Conservation (phyloP, 2,113 vertebrate species). For the Potamarius usumacintae region DNA sequence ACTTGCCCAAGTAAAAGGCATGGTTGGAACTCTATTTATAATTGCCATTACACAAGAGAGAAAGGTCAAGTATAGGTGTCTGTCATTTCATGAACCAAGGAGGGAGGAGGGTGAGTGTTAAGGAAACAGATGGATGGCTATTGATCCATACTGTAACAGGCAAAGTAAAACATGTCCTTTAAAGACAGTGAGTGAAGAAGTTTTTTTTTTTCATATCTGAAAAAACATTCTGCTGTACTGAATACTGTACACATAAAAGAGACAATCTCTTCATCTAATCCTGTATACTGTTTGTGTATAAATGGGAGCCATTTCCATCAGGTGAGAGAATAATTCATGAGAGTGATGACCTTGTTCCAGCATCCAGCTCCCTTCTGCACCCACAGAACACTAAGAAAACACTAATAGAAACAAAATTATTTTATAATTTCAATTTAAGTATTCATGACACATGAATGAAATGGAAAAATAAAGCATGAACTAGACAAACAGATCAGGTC, state of each 20-base stretch:
- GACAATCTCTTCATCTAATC: constrained; percentile 15
- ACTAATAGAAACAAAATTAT: not conserved
- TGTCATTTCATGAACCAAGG: constrained; percentile 33
- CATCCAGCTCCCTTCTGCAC: not conserved
- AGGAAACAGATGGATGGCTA: constrained; percentile 46
- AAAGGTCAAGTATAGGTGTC: constrained; percentile 45
- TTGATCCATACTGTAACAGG: constrained; percentile 26
- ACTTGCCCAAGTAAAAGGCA: not conserved
- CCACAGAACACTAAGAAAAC: constrained; percentile 12
- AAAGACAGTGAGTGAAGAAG: not conserved
- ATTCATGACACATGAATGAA: not conserved
- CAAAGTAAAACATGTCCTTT: constrained; percentile 35
- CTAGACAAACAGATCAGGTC: not conserved
- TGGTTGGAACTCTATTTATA: constrained; percentile 38
- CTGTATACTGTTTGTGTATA: constrained; percentile 13
- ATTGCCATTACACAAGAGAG: constrained; percentile 44
- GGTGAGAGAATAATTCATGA: constrained; percentile 36
- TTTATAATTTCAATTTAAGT: not conserved
- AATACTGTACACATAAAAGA: not conserved
- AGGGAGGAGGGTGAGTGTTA: constrained; percentile 24
- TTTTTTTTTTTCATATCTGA: not conserved
- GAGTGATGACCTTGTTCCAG: constrained; percentile 26
- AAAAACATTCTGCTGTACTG: not conserved
- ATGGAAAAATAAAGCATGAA: not conserved
- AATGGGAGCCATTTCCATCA: constrained; percentile 33